Evolutionary conservation across 2,113 vertebrate genomes (phyloP), one percentile per base, ranked within the genome.

Genomic region (Apodemus speciosus): DNA sequence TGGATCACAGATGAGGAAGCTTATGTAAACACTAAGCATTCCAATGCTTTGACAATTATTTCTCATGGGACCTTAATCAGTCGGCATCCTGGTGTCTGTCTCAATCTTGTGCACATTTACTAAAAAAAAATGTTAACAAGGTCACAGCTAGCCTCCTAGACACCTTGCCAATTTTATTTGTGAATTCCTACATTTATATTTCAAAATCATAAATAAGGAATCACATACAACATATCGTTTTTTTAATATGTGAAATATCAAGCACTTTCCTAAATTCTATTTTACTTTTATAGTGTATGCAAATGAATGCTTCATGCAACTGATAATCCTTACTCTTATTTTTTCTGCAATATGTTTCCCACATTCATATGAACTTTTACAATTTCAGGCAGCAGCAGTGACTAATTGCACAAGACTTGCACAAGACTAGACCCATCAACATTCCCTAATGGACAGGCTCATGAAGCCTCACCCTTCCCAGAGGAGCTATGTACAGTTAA

Each of bases 301-400:
- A 91, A 76, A 64, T 62, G 1, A 89, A 35, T 68, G 27, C 14
- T 88, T n/a, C 16, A 56, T 49, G 79, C n/a, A 93, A 90, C 56
- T 66, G 53, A 86, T 60, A 69, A 90, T 2, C 0, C 2, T n/a
- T 64, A 30, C 72, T 23, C 32, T 68, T 66, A 38, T 49, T 86
- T 91, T 84, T 87, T 91, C 79, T 88, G 66, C 58, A 86, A 32
- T 89, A 58, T 79, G 62, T 68, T 90, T 85, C 66, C 25, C 68
- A 93, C 30, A 20, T 90, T 85, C 89, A 83, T 69, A 86, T 86
- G 58, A 89, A 92, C 6, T 60, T 90, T 77, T 79, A 92, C 35
- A 94, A 96, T 89, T 85, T 51, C 43, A 85, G 64, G 64, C 40
- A 46, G 27, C 60, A 49, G 30, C 9, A 49, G 60, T 66, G 81